Evolutionary conservation across 2,888 invertebrate species (phyloP).

Genomic region (Noctua fimbriata): DNA sequence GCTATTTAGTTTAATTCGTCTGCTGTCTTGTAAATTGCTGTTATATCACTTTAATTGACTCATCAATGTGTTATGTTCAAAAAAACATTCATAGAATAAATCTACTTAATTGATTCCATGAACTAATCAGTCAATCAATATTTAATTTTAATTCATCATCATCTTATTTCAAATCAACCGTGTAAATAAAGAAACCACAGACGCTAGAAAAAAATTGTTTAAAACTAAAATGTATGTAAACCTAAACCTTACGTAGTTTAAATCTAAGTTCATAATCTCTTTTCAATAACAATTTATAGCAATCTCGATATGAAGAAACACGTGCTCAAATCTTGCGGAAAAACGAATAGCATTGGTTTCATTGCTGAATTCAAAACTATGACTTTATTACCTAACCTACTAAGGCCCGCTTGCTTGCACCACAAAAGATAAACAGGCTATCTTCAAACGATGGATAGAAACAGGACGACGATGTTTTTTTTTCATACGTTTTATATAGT

Average conservation of each 20-base stretch:
- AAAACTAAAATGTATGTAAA: background rate
- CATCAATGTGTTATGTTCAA: background rate
- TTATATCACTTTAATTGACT: constrained; percentile 5
- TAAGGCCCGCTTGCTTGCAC: background rate
- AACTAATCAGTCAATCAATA: background rate
- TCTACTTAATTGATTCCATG: background rate
- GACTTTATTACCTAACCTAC: background rate
- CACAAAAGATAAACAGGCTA: background rate
- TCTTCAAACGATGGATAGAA: background rate
- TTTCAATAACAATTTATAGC: constrained; percentile 15
- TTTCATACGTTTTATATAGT: background rate
- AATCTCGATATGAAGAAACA: constrained; percentile 23
- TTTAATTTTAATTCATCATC: background rate
- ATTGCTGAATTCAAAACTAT: background rate
- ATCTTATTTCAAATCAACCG: background rate
- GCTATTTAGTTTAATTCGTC: constrained; percentile 21
- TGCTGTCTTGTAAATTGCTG: constrained; percentile 12
- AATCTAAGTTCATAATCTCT: background rate
- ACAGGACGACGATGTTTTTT: background rate
- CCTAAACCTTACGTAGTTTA: background rate
- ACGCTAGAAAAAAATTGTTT: background rate
- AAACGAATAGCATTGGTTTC: constrained; percentile 24
- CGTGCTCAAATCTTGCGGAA: constrained; percentile 20
- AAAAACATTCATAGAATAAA: background rate
- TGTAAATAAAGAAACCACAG: background rate